Evolutionary conservation across 2,888 invertebrate genomes (phyloP).

Genomic region (Eremobia ochroleuca): DNA sequence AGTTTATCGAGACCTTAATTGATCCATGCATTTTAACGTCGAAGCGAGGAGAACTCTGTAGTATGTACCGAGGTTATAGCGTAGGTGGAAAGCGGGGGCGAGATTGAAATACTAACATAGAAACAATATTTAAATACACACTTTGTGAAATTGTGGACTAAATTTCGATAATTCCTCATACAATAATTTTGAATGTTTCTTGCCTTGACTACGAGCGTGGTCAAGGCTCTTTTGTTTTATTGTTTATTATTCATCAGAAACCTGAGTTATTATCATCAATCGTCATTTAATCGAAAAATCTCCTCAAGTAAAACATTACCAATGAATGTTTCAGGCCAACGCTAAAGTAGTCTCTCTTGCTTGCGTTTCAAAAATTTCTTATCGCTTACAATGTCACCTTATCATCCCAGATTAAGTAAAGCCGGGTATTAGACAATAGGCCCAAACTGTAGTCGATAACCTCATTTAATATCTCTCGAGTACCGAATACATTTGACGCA

Average conservation of each 20-base stretch:
- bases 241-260: too few relatives aligned
- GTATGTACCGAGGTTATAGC: neutral
- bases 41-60: neutral
- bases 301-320: neutral
- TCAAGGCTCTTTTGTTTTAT: neutral
- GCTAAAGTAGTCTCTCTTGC: too few relatives aligned
- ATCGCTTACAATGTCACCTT: constrained; percentile 32
- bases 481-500: constrained; percentile 43
- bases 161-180: too few relatives aligned
- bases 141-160: too few relatives aligned
- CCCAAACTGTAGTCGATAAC: constrained; percentile 52
- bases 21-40: constrained; percentile 53
- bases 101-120: too few relatives aligned
- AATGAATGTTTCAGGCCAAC: neutral
- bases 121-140: too few relatives aligned
- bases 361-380: neutral
- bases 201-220: too few relatives aligned
- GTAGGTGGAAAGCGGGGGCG: constrained; percentile 8
- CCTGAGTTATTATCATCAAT: too few relatives aligned
- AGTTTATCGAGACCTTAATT: constrained; percentile 45
- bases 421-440: constrained; percentile 50
- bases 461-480: constrained; percentile 36
- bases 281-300: too few relatives aligned
- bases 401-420: constrained; percentile 27
- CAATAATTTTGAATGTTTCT: too few relatives aligned